Evolutionary conservation across 2,113 vertebrate species (phyloP), one percentile per base, ranked within the genome.

Genomic region (Thymallus thymallus): DNA sequence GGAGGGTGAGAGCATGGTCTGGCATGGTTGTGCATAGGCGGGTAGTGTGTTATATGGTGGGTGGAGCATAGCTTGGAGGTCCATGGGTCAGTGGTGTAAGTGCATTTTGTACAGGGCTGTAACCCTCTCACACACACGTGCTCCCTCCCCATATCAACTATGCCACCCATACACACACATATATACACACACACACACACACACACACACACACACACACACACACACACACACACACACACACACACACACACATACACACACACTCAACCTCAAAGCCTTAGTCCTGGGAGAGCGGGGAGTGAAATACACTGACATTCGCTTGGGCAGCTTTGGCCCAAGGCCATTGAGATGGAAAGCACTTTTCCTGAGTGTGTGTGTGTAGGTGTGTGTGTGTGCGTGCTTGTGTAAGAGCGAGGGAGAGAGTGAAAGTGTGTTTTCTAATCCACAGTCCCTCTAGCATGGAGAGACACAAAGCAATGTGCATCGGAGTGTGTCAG

Each of bases 281-380:
- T 45, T 32, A 60, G n/a, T 30, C 48, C 35, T 72, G 69, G 23
- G 6, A 23, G 45, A 72, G 76, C 79, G 55, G 73, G 79, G 78
- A 80, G 64, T 74, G 81, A 69, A 55, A 7, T 77, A 82, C 68
- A 71, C 64, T 71, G 72, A 61, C 78, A 70, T 70, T 68, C 80
- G 80, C 75, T 10, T 22, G 68, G 77, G 71, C 48, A 35, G 67
- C 58, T 48, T 2, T 23, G 45, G 65, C 74, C 83, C 78, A 41
- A 78, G 63, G 80, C 76, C 56, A 67, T 81, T 75, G 29, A 55
- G 69, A 29, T 75, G 35, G 29, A 71, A 66, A 72, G 6, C 2
- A 22, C 62, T 70, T n/a, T 66, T 58, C 48, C 55, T 51, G 56
- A 56, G 58, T n/a, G 29, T 55, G 71, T 10, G 68, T 51, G 48